Percentiles rank a stretch among this genome's conserved stretches.
Conservation (phyloP, 2,888 invertebrate genomes). For the Parnassius glacialis region DNA sequence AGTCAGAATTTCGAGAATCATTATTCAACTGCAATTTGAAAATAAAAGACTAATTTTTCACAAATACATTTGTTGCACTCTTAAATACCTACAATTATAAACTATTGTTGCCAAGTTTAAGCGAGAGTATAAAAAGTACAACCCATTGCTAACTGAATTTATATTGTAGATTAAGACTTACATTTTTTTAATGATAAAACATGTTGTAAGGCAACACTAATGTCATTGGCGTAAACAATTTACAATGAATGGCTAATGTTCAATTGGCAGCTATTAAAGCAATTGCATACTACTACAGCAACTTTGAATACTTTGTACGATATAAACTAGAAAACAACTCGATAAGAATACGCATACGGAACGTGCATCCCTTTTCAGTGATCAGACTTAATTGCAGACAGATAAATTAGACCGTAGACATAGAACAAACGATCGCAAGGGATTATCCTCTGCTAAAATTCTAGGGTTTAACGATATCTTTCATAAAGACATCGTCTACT, state of each 20-base stretch:
- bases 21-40: too few relatives aligned
- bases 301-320: background rate
- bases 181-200: too few relatives aligned
- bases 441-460: background rate
- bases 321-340: background rate
- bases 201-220: background rate
- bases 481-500: background rate
- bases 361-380: background rate
- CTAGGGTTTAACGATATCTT: background rate
- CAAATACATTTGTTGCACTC: too few relatives aligned
- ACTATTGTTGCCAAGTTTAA: too few relatives aligned
- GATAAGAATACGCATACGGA: background rate
- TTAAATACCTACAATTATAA: too few relatives aligned
- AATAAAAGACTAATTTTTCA: too few relatives aligned
- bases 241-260: background rate
- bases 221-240: background rate
- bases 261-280: constrained; percentile 2
- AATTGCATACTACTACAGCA: background rate
- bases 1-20: too few relatives aligned
- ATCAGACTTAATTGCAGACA: constrained; percentile 1
- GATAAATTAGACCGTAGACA: constrained; percentile 10
- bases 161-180: too few relatives aligned
- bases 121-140: too few relatives aligned
- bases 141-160: too few relatives aligned
- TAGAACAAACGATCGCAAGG: constrained; percentile 2